Base-by-base conservation (phyloP, 1,140 invertebrate genomes). In the Anthonomus grandis region DNA sequence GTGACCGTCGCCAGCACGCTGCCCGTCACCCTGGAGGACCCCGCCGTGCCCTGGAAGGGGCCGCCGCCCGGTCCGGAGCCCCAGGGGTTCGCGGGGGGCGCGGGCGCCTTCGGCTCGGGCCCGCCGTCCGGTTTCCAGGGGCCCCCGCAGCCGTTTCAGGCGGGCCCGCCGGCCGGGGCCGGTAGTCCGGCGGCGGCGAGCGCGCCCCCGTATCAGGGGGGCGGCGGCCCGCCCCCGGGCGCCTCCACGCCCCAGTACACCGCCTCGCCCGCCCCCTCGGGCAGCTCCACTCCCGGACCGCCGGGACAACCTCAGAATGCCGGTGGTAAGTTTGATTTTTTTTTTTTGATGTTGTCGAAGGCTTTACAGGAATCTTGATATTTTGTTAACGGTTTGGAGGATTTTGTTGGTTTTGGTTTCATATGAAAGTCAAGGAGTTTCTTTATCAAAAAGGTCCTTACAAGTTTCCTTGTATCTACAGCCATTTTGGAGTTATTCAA, bases 181-280 rank as follows among this genome's bases (percentile, higher is more conserved):
- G 80, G 80, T 15, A 84, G 83, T 68, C 83, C 83, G 42, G 81
- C 84, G 19, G 79, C 79, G 15, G 81, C 77, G 24, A 48, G 24
- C 23, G 57, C 48, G 44, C 78, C 79, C 18, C 74, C 80, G 27
- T 84, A 83, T 69, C 83, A 84, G 66, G 82, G 83, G 79, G 81
- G 80, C 19, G 44, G 45, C 81, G 81, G 80, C 3, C 84, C 83
- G 45, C 83, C 82, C 50, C 83, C 86, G 4, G 85, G 85, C 31
- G 86, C 85, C 19, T 84, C 79, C 50, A 86, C 85, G 51, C 85
- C 85, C 12, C 85, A 87, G 66, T 87, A 87, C 69, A 86, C 83
- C 57, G 85, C 85, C 19, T 87, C 85, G 22, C 86, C 86, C 38
- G 86, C 85, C 44, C 85, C 85, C 2, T 86, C 84, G 21, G 86